Evolutionary conservation across 2,113 vertebrate species (phyloP).

Genomic region (Apus apus): DNA sequence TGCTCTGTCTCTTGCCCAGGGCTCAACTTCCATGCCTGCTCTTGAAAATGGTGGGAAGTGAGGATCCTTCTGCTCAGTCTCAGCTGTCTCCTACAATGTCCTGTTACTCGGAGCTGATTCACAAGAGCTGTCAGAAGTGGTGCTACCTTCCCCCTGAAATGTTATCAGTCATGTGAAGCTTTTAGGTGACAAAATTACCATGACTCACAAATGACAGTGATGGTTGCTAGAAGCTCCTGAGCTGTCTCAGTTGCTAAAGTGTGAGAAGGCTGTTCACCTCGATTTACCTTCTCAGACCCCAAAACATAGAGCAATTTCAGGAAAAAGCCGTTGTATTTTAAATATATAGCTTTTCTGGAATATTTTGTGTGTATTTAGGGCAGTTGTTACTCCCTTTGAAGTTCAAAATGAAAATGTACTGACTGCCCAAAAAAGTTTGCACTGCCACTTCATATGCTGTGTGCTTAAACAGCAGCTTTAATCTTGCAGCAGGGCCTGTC

Average conservation of each 20-base stretch:
- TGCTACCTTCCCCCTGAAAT: neutral
- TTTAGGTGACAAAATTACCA: neutral
- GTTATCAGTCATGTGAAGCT: neutral
- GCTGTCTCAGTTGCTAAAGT: neutral
- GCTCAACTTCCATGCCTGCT: neutral
- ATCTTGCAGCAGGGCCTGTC: neutral
- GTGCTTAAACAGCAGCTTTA: neutral
- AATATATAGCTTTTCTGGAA: neutral
- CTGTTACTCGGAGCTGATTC: neutral
- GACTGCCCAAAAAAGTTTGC: neutral
- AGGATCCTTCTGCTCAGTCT: neutral
- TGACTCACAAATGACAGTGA: neutral
- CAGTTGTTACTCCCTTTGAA: neutral
- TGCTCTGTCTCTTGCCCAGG: rapidly evolving
- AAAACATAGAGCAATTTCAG: neutral
- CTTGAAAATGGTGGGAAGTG: neutral
- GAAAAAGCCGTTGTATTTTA: neutral
- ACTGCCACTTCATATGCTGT: neutral
- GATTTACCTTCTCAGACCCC: neutral
- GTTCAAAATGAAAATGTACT: neutral
- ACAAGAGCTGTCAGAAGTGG: neutral
- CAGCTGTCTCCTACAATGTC: neutral
- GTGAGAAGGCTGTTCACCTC: neutral
- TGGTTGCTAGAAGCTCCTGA: neutral
- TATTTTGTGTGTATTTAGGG: neutral